phyloP scores from a whole-genome alignment of 2,888 invertebrate species.

The Heliconius charithonia region DNA sequence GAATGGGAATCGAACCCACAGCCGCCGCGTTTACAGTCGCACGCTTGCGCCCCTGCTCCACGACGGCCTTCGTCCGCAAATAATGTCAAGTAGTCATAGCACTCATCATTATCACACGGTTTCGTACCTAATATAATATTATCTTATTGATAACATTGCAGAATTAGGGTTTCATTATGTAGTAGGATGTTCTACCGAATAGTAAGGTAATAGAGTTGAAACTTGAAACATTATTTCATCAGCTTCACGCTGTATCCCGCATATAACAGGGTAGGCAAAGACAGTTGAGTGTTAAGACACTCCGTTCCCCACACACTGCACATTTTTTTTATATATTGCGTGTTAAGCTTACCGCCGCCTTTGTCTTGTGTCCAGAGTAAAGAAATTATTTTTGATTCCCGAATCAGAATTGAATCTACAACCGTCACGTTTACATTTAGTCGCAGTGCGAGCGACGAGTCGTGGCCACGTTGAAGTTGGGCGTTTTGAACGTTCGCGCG shows the following conservation, averaged over 20 bases:
- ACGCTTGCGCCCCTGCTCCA: too few species aligned
- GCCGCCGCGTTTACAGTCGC: too few species aligned
- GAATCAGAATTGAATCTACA: too few species aligned
- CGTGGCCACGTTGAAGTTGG: too few species aligned
- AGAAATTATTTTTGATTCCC: too few species aligned
- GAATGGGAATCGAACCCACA: too few species aligned
- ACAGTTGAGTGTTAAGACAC: background rate
- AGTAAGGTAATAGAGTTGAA: background rate
- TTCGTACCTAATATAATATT: background rate
- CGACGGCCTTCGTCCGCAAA: background rate
- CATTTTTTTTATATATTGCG: background rate
- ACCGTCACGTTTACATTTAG: too few species aligned
- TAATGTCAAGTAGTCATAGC: background rate
- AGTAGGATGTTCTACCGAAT: background rate
- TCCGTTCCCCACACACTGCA: background rate
- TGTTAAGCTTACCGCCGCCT: background rate
- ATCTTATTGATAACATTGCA: constrained; percentile 2
- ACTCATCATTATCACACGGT: background rate
- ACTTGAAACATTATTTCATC: too few species aligned
- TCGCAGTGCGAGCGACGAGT: too few species aligned
- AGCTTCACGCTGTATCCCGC: background rate
- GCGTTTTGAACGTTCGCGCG: too few species aligned
- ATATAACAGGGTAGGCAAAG: background rate
- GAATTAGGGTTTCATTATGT: background rate
- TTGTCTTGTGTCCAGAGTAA: background rate